Evolutionary conservation across 2,797 vertebrate species (phyloP).

Genomic region (Anguilla megastoma): DNA sequence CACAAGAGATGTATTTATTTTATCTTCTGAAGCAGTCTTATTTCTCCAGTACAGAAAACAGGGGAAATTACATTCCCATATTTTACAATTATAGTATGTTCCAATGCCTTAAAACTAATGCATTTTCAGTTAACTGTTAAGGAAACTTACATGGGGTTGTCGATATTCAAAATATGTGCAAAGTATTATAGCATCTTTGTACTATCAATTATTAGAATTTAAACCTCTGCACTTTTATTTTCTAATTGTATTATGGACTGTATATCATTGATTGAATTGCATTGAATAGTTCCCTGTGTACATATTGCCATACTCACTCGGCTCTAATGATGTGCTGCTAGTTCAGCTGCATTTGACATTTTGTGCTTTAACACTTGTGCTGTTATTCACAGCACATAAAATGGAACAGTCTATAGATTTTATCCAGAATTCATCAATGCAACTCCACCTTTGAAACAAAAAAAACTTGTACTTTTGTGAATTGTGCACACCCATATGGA

Average conservation of each 20-base stretch:
- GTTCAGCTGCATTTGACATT: background rate
- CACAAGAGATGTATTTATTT: conserved; percentile 65
- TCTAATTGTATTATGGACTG: background rate
- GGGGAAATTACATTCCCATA: background rate
- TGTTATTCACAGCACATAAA: background rate
- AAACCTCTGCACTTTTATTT: background rate
- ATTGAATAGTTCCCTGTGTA: background rate
- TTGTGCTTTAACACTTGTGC: background rate
- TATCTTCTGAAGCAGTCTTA: conserved; percentile 51
- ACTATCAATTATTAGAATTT: background rate
- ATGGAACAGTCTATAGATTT: too few species aligned
- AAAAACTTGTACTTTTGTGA: background rate
- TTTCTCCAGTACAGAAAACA: conserved; percentile 18
- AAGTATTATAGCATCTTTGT: background rate
- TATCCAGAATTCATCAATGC: background rate
- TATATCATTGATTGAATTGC: background rate
- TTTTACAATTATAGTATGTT: conserved; percentile 19
- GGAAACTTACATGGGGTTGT: background rate
- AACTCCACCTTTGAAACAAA: background rate
- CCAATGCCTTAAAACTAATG: conserved; percentile 40
- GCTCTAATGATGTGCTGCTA: background rate
- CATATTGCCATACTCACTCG: background rate
- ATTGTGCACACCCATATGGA: background rate
- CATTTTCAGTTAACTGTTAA: background rate
- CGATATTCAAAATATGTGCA: background rate